Evolutionary conservation across 2,888 invertebrate species (phyloP), one percentile per base, ranked within the genome.

Genomic region (Incurvaria masculella): DNA sequence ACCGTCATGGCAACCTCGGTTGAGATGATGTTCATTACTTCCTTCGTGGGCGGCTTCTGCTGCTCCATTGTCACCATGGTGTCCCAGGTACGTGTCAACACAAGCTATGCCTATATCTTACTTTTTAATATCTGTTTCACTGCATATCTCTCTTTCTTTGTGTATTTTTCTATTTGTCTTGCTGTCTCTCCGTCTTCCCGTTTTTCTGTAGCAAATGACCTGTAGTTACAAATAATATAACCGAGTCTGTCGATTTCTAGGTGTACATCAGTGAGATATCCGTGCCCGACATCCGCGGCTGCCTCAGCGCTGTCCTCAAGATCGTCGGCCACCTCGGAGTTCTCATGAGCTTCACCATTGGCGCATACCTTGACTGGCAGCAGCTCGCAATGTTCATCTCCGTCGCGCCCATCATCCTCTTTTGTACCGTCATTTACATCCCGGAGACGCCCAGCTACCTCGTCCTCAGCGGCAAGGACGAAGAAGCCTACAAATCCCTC

Each of bases 221-320:
- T n/a, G n/a, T n/a, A 27, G 14, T 27, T 27, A 10, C 14, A 10
- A 10, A 27, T 27, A 10, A 27, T 27, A 27, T 8, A 27, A 27
- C 40, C 16, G 43, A 54, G 40, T 56, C 40, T 48, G 47, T 47
- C 41, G n/a, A 27, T 48, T 72, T 72, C 57, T 82, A 81, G 86
- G 91, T 94, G 18, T 96, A 94, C 79, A 88, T 95, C 61, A 92
- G 92, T 61, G 95, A 96, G 75, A 92, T 94, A 61, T 88, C 94
- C 21, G 88, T 91, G 19, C 90, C 92, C 2, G 88, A 90, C 52
- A 88, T 93, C 54, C 82, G 95, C 21, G 95, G 94, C 21, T 89
- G 91, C 56, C 79, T 95, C 49, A 93, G 93, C 62, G 90, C 93
- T 4, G 85, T 93, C 51, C 81, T 92, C 53, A 95, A 95, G 69